Evolutionary conservation across 2,113 vertebrate species (phyloP), one percentile per base, ranked within the genome.

Genomic region (Verasper variegatus): DNA sequence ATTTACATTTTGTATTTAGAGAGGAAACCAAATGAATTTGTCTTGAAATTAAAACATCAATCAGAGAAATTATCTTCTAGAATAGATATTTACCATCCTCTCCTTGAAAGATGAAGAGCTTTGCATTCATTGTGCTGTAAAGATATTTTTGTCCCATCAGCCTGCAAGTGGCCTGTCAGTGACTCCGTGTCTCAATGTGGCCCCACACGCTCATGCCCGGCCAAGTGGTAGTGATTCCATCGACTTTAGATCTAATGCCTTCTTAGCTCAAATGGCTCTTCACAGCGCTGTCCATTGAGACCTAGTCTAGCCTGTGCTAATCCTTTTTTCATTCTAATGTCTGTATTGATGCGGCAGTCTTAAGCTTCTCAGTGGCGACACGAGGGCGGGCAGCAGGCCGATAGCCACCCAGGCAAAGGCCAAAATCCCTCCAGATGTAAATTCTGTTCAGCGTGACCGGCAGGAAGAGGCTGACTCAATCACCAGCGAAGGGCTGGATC

Each of bases 311-410:
- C 82, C 80, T 68, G 85, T 13, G 40, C 83, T 90, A 91, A 92
- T 92, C 90, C 86, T 76, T 84, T 55, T 77, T 84, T 88, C 79
- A 83, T 89, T 89, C 85, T 85, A 88, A 91, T 86, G 86, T 88
- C 76, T 78, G 84, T 83, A 90, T 88, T 89, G 86, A 90, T 71
- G 85, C 57, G 20, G 69, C 67, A 27, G 86, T 56, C 76, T 85
- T 90, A 91, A 91, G 81, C 89, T 72, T 71, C 88, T 87, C 81
- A 52, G 70, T 35, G 37, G 76, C 75, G 89, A 90, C 88, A 87
- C 4, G 21, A 49, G 80, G 78, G 76, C 72, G 23, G 68, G 35
- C 73, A 51, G 71, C 75, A 42, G 60, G 56, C 81, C 14, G 47
- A 51, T 27, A 15, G 80, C 80, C 87, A 64, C 72, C 63, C 75